Conservation (phyloP, 2,113 vertebrate species). For the Oreochromis tanganicae region DNA sequence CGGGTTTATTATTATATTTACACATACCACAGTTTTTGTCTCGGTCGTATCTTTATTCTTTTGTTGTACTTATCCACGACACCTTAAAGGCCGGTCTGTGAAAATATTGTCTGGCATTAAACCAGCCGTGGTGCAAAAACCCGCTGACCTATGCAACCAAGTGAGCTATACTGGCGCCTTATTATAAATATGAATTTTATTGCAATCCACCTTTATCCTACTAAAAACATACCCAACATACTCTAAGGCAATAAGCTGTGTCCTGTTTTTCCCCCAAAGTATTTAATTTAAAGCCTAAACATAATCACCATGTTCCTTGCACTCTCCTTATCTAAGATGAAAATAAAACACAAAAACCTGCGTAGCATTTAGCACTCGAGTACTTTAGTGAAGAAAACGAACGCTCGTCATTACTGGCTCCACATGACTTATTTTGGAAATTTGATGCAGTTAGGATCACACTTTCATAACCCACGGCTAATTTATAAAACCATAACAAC, state of each 20-base stretch:
- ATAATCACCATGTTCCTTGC: background rate
- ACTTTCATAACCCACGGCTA: background rate
- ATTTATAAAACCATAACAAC: conserved; percentile 15
- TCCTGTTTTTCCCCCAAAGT: accelerated
- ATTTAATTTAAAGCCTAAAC: background rate
- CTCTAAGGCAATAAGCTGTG: background rate
- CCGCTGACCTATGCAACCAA: background rate
- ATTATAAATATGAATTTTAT: background rate
- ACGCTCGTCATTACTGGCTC: conserved; percentile 11
- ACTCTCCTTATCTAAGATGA: background rate
- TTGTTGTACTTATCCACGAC: no score
- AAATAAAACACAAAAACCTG: background rate
- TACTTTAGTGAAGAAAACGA: conserved; percentile 19
- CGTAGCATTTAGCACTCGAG: background rate
- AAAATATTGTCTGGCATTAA: no score
- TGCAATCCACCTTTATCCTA: background rate
- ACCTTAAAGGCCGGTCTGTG: no score
- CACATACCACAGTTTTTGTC: no score
- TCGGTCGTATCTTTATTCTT: no score
- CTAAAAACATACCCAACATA: background rate
- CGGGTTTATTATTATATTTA: background rate
- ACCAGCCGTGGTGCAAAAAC: background rate
- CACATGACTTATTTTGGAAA: conserved; percentile 30
- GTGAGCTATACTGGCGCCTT: background rate
- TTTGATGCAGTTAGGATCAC: conserved; percentile 10